Conservation (phyloP, 1,140 invertebrate genomes). For the Trinorchestia longiramus region DNA sequence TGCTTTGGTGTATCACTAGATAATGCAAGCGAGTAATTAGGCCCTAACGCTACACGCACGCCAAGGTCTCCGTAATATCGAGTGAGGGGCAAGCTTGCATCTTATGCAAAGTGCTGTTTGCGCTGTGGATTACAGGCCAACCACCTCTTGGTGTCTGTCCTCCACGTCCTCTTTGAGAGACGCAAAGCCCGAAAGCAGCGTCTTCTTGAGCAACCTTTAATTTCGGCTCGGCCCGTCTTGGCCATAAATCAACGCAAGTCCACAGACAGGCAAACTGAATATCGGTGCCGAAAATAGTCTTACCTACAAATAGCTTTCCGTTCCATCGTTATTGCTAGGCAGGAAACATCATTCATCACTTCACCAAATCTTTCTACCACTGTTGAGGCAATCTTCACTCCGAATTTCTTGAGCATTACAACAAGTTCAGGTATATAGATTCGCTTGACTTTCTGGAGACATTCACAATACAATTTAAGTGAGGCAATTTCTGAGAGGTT, state of each 20-base stretch:
- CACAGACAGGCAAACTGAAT: background rate
- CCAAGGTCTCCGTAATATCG: background rate
- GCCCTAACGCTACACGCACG: background rate
- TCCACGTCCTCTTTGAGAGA: background rate
- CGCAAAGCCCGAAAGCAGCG: background rate
- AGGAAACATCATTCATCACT: background rate
- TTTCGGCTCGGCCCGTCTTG: background rate
- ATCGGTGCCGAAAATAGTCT: background rate
- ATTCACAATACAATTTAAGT: background rate
- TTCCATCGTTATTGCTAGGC: background rate
- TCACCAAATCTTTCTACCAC: background rate
- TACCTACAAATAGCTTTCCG: background rate
- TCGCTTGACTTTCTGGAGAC: background rate
- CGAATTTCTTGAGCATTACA: background rate
- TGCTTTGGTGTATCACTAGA: background rate
- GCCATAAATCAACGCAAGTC: slow-evolving; percentile 1
- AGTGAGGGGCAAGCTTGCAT: background rate
- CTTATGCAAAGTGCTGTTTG: slow-evolving; percentile 29
- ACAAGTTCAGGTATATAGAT: background rate
- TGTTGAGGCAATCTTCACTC: background rate
- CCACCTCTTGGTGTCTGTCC: background rate
- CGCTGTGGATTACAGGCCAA: background rate
- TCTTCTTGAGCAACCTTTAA: slow-evolving; percentile 5
- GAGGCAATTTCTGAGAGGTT: background rate
- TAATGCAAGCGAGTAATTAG: background rate